Evolutionary conservation across 2,113 vertebrate species (phyloP).

Genomic region (Thalassarche chlororhynchos): DNA sequence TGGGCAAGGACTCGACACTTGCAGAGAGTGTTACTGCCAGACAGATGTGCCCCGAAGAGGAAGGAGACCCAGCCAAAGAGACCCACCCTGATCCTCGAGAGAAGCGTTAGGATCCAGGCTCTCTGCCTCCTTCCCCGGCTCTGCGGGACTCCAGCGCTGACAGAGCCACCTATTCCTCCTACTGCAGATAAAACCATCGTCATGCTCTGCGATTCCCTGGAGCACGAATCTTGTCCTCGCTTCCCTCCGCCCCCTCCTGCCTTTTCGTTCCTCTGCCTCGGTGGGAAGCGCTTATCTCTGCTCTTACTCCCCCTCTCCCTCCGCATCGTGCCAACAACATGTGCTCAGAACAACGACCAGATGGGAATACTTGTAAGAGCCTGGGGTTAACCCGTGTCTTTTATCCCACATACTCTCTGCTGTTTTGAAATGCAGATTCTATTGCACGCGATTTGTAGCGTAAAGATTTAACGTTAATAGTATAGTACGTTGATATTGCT

Average conservation of each 20-base stretch:
- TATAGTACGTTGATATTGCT: not conserved
- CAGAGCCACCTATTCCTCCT: not conserved
- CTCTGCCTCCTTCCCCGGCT: not conserved
- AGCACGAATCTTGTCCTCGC: not conserved
- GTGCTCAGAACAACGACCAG: not conserved
- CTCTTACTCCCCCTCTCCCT: constrained; percentile 11
- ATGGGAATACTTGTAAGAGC: constrained; percentile 2
- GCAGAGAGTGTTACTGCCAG: fast-evolving
- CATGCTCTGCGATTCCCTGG: not conserved
- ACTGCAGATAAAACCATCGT: not conserved
- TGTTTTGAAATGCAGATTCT: not conserved
- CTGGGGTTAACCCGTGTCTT: not conserved
- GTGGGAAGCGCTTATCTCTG: not conserved
- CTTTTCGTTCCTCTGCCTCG: not conserved
- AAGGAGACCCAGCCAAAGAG: not conserved
- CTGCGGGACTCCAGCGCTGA: not conserved
- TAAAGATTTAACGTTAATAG: not conserved
- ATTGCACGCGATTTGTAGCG: not conserved
- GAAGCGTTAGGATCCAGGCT: not conserved
- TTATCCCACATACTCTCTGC: not conserved
- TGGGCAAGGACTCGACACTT: not conserved
- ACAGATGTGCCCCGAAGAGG: not conserved
- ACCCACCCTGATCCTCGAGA: fast-evolving
- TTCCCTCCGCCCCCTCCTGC: not conserved
- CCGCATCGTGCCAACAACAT: not conserved